These are phyloP conservation scores for Oostethus manadensis DNA, from an alignment of 2,113 vertebrate genomes.

Conservation along the genomic window DNA sequence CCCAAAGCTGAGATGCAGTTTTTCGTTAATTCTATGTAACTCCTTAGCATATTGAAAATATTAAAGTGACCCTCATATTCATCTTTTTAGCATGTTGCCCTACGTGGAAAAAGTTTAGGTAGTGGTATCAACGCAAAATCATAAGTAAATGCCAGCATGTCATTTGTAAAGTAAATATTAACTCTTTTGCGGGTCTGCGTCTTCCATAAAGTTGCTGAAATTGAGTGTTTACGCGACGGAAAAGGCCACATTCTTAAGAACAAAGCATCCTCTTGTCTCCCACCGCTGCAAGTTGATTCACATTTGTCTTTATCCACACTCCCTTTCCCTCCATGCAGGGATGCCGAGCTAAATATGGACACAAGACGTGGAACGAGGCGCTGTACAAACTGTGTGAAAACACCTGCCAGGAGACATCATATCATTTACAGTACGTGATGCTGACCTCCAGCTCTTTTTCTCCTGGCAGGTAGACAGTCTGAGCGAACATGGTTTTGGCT, in stretches of 20 bases:
- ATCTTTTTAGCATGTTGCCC: no score
- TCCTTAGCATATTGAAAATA: no score
- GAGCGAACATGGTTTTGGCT: background rate
- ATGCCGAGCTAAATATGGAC: conserved; percentile 30
- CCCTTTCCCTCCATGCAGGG: conserved; percentile 4
- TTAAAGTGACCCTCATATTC: no score
- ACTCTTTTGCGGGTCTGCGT: no score
- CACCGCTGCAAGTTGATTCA: background rate
- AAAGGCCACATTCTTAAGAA: background rate
- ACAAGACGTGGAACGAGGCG: conserved; percentile 9
- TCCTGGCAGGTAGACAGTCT: conserved; percentile 4
- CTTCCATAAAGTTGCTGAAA: no score
- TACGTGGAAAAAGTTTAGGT: no score
- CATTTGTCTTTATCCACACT: conserved; percentile 17
- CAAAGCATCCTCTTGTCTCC: background rate
- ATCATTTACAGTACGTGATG: background rate
- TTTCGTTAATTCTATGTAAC: no score
- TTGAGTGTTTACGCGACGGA: background rate
- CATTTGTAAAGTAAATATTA: no score
- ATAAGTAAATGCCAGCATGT: background rate
- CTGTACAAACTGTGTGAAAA: conserved; percentile 16
- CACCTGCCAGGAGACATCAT: conserved; percentile 16
- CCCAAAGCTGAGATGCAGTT: no score
- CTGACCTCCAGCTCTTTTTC: conserved; percentile 7
- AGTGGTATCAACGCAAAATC: no score